A percentile compares a stretch with the other conserved stretches of the same genome.
phyloP scores from a whole-genome alignment of 1,140 invertebrate genomes.

The Stegodyphus dumicola region DNA sequence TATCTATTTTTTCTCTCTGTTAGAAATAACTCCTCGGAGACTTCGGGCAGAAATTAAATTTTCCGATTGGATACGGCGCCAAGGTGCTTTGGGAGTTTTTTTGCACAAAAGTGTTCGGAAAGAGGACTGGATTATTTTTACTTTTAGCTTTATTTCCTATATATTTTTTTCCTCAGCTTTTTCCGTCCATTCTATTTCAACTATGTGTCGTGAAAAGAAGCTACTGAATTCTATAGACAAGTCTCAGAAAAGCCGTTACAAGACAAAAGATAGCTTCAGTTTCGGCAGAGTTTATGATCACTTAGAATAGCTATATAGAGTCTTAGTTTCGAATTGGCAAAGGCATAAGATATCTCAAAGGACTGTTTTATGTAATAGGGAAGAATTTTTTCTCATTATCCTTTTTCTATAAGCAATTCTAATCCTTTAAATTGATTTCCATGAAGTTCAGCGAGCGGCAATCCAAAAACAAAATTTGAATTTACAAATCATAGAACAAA shows the following conservation, averaged over 20 bases:
- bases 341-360: too few relatives aligned
- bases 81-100: constrained; percentile 40
- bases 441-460: too few relatives aligned
- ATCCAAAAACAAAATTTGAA: too few relatives aligned
- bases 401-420: constrained; percentile 5
- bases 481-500: too few relatives aligned
- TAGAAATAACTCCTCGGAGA: constrained; percentile 53
- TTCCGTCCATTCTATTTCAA: neutral
- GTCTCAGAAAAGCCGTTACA: neutral
- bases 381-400: neutral
- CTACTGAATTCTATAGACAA: neutral
- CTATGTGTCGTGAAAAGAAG: neutral
- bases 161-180: neutral
- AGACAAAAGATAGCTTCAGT: neutral
- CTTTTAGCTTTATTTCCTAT: too few relatives aligned
- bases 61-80: constrained; percentile 52
- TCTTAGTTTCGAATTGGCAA: too few relatives aligned
- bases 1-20: constrained; percentile 35
- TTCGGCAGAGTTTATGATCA: too few relatives aligned
- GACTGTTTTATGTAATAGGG: too few relatives aligned
- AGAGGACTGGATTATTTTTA: neutral
- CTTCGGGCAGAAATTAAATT: constrained; percentile 56
- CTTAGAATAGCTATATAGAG: too few relatives aligned
- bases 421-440: neutral
- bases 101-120: constrained; percentile 11